Base-by-base conservation (phyloP, 23 tunicate species). In the Trididemnum clinides region DNA sequence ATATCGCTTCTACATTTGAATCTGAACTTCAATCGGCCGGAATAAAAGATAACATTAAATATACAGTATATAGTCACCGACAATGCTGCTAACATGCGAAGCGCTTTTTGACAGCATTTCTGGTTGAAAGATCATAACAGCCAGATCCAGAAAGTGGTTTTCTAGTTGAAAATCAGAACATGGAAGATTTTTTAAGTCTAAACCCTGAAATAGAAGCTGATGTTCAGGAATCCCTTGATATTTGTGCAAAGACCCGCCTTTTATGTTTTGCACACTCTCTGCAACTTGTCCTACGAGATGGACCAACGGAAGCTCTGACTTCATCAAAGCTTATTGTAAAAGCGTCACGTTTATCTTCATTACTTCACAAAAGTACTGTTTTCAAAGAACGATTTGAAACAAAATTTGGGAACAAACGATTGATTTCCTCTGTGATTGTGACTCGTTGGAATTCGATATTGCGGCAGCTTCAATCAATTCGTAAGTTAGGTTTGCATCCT, bases 361-460 rank as follows among this genome's bases (percentile, higher is more conserved):
- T 66, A 32, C 75, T 66, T 30, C 75, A 66, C 37, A 30, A 32
- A 15, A 66, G 75, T 29, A 66, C 75, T 66, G 37, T 32, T 32
- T 32, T 66, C 31, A 66, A 66, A 66, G 75, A 66, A 66, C 36
- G 75, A 29, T 66, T 28, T 30, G 75, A 66, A 66, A 23, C 36
- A 6, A 66, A 66, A 20, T 66, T 66, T 32, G 75, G 75, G 22
- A 30, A 31, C 36, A 66, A 32, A 5, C 6, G 37, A 31, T 66
- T 37, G 12, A 66, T 66, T 66, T 37, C 75, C 36, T 10, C 37
- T 66, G 37, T 32, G 18, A 15, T 30, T 66, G 75, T 32, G 7
- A 66, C 37, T 66, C 75, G 75, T 30, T 66, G 75, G 75, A 66
- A 66, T 66, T 66, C 75, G n/a, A 66, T 37, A 20, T n/a, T 66